These are phyloP conservation scores for Diceros bicornis DNA, from an alignment of 2,797 vertebrate genomes.

Conservation along the genomic window DNA sequence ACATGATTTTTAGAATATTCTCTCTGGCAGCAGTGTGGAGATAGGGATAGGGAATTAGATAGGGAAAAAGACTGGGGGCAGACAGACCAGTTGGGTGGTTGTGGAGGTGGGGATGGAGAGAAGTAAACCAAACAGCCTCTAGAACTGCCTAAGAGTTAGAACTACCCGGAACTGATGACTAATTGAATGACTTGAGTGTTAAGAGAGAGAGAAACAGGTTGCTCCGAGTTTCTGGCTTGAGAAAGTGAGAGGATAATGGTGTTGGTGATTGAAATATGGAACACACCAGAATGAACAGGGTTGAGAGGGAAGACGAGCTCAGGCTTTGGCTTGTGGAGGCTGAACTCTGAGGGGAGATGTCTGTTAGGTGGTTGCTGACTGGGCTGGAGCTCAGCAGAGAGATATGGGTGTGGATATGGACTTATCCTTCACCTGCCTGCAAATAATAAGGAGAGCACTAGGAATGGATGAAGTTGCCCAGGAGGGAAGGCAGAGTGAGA, in stretches of 20 bases:
- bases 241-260: background rate
- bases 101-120: background rate
- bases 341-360: no score
- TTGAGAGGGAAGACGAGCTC: background rate
- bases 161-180: background rate
- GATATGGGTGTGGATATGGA: rapidly evolving
- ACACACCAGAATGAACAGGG: background rate
- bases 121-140: background rate
- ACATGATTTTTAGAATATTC: background rate
- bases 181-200: background rate
- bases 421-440: background rate
- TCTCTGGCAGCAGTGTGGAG: background rate
- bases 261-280: background rate
- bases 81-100: background rate
- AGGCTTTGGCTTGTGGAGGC: background rate
- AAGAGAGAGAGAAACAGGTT: background rate
- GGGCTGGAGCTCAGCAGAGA: background rate
- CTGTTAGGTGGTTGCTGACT: no score
- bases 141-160: background rate
- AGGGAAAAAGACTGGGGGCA: background rate
- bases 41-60: background rate
- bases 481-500: background rate
- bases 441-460: background rate
- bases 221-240: background rate
- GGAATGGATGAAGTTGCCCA: background rate